Base-by-base conservation (phyloP, 2,113 vertebrate species). In the Collichthys lucidus region DNA sequence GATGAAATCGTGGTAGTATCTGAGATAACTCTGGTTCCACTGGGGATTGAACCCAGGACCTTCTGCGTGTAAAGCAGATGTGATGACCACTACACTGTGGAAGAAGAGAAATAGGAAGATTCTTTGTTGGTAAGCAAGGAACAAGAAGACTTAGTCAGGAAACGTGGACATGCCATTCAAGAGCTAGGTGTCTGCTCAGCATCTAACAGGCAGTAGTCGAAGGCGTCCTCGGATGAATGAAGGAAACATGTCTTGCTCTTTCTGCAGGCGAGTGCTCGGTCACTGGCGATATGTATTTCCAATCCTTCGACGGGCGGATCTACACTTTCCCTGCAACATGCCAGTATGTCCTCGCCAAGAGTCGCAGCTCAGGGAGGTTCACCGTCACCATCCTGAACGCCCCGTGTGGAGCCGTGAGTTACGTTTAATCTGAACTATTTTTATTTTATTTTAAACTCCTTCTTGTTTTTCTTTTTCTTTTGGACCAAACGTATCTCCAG, bases 11-110 rank as follows among this genome's bases (percentile, higher is more conserved):
- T 35, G 31, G 5, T 35, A 6, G 5, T 35, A 35, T 35, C 31
- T 1, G 31, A 35, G 26, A 26, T 26, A 26, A 26, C 2, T 1
- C 1, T 49, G 44, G 96, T 97, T 97, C 96, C 96, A 98, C 96
- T 98, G 97, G 97, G 97, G 97, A 95, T 98, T 96, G 97, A 98
- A 99, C 97, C 97, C 97, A 98, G 96, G 96, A 97, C 96, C 96
- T 98, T 98, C 97, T 98, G 97, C 96, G 96, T 97, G 97, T 99
- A 98, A 98, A 98, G 97, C 97, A 98, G 97, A 98, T 95, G 96
- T 98, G 97, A 97, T 98, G 96, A 98, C 97, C 96, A 92, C 97
- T 98, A 98, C 97, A 99, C 96, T 96, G 98, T 97, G 96, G 24
- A 40, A 20, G 5, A 7, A 19, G 55, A 11, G n/a, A 57, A 57